These are phyloP conservation scores for Amazona ochrocephala DNA, from an alignment of 2,797 vertebrate genomes.

Conservation along the genomic window DNA sequence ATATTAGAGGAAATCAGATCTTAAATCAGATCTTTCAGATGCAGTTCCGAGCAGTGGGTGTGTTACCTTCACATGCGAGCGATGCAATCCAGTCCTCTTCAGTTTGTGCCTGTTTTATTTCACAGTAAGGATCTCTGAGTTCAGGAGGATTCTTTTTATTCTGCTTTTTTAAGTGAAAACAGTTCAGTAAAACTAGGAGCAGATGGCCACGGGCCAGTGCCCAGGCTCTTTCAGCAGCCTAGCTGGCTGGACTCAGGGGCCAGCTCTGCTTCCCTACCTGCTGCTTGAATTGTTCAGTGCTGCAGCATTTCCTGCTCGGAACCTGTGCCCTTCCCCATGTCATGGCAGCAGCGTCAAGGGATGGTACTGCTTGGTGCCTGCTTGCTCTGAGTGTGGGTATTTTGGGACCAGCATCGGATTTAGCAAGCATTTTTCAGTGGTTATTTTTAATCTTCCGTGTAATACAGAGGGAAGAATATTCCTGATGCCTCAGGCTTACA, in stretches of 20 bases:
- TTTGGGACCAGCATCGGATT: neutral
- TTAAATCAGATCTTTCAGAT: neutral
- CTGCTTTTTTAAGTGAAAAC: neutral
- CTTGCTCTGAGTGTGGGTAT: neutral
- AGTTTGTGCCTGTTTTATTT: neutral
- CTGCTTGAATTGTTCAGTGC: neutral
- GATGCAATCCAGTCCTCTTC: neutral
- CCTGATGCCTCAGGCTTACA: neutral
- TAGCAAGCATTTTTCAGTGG: neutral
- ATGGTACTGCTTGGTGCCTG: neutral
- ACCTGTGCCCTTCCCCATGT: neutral
- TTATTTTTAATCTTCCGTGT: neutral
- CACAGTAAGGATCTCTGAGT: neutral
- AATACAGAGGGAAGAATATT: neutral
- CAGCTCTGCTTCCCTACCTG: neutral
- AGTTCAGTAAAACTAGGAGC: neutral
- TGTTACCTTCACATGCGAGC: neutral
- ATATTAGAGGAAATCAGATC: neutral
- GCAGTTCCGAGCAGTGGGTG: neutral
- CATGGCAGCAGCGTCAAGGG: neutral
- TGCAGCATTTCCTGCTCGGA: neutral
- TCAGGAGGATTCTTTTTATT: neutral
- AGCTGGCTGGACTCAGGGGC: rapidly evolving
- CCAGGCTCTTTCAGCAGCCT: neutral
- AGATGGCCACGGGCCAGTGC: neutral